These are phyloP conservation scores for Coenobita brevimanus DNA, from an alignment of 1,140 invertebrate species.

Conservation along the genomic window DNA sequence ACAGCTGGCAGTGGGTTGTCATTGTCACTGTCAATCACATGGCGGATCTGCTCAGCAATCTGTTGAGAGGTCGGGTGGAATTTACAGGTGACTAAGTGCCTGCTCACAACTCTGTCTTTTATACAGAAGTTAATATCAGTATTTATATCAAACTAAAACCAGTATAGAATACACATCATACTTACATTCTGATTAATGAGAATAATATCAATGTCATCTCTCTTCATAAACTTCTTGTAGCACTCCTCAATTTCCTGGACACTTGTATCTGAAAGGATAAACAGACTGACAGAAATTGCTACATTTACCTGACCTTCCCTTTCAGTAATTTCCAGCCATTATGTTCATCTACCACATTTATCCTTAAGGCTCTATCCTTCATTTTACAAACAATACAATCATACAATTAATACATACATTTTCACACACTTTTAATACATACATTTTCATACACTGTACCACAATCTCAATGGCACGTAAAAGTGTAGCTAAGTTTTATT, in stretches of 20 bases:
- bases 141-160: background rate
- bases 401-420: no score
- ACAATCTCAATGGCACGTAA: no score
- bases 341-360: no score
- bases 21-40: slow-evolving; percentile 95
- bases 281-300: no score
- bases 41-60: slow-evolving; percentile 97
- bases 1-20: slow-evolving; percentile 92
- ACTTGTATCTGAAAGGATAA: slow-evolving; percentile 85
- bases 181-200: slow-evolving; percentile 97
- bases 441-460: no score
- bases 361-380: no score
- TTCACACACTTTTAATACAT: no score
- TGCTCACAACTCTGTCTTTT: no score
- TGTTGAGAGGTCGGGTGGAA: slow-evolving; percentile 71
- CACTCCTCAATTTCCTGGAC: slow-evolving; percentile 98
- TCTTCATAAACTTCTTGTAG: slow-evolving; percentile 94
- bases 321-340: no score
- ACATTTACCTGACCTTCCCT: no score
- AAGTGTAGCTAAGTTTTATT: no score
- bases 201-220: slow-evolving; percentile 99
- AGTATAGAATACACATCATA: background rate
- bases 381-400: no score
- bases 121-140: background rate
- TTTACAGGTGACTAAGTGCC: slow-evolving; percentile 48